Base-by-base conservation (phyloP, 2,888 invertebrate species). In the Euspilapteryx auroguttella region DNA sequence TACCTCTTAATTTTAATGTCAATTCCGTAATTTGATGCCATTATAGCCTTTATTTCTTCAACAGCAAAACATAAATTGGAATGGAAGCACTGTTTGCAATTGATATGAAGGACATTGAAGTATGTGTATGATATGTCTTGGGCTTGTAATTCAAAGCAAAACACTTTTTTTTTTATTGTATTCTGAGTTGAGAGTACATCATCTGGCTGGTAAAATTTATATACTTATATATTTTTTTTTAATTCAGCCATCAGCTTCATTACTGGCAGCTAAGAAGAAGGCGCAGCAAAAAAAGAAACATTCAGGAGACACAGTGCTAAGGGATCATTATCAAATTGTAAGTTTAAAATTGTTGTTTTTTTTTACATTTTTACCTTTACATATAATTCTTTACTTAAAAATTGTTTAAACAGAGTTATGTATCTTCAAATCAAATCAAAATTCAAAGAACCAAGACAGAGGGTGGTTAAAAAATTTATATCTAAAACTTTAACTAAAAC, bases 251-350 rank as follows among this genome's bases (percentile, higher is more conserved):
- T 83, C 79, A 30, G 65, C 79, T 27, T 78, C 80, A 24, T 47
- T 86, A 24, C 43, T 82, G n/a, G 83, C 85, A 39, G 85, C 85
- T 3, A 87, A 86, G 52, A 80, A 79, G 39, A 83, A 82, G 39
- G 84, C 82, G 14, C 79, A 79, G 34, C 68, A 79, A 27, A 82
- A 79, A 42, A 80, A 81, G 38, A 79, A 75, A 38, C 61, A 69
- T 38, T 48, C 59, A 33, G 45, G 68, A 7, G 73, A 71, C 28
- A 62, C 54, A 20, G 58, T 76, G 28, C 50, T 87, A 3, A 69
- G 65, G 38, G 87, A 87, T 47, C 81, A 82, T 40, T 87, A 84
- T 50, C 84, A 85, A 55, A 80, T 73, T 45, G 83, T 83, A 52
- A 78, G 78, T 59, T 17, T 14, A 15, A n/a, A 5, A 7, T 22